Percentiles rank a stretch among this genome's conserved stretches.
phyloP scores from a whole-genome alignment of 1,140 invertebrate species.

The Drosophila funebris region DNA sequence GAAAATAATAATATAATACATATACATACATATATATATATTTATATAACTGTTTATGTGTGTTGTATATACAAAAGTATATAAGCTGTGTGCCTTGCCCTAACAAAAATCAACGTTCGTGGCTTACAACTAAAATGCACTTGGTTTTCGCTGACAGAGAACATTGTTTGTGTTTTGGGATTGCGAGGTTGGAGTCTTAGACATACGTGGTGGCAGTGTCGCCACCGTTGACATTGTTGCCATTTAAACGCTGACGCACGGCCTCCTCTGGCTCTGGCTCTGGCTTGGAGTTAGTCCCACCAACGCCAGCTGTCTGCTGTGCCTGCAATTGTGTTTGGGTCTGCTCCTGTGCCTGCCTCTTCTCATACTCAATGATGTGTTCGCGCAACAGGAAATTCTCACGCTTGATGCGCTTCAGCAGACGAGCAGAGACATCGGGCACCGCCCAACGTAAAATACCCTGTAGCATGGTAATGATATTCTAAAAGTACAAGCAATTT shows the following conservation, averaged over 20 bases:
- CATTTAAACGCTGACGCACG: conserved; percentile 28
- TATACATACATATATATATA: background rate
- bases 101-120: conserved; percentile 14
- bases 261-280: conserved; percentile 7
- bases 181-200: conserved; percentile 11
- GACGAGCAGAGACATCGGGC: conserved; percentile 90
- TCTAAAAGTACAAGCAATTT: conserved; percentile 85
- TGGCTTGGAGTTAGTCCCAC: background rate
- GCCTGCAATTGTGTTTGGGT: background rate
- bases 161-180: background rate
- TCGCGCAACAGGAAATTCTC: conserved; percentile 94
- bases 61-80: conserved; percentile 40
- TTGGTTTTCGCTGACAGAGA: conserved; percentile 26
- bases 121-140: conserved; percentile 55
- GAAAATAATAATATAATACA: conserved; percentile 1
- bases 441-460: conserved; percentile 92
- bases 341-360: conserved; percentile 32
- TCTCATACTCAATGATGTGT: conserved; percentile 91
- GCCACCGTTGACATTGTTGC: background rate
- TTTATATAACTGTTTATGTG: background rate
- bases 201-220: conserved; percentile 50
- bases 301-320: background rate
- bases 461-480: conserved; percentile 90
- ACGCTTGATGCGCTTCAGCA: conserved; percentile 91
- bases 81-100: conserved; percentile 22